A percentile compares a stretch with the other conserved stretches of the same genome.
Conservation (phyloP, 2,113 vertebrate genomes). For the Corythoichthys intestinalis region DNA sequence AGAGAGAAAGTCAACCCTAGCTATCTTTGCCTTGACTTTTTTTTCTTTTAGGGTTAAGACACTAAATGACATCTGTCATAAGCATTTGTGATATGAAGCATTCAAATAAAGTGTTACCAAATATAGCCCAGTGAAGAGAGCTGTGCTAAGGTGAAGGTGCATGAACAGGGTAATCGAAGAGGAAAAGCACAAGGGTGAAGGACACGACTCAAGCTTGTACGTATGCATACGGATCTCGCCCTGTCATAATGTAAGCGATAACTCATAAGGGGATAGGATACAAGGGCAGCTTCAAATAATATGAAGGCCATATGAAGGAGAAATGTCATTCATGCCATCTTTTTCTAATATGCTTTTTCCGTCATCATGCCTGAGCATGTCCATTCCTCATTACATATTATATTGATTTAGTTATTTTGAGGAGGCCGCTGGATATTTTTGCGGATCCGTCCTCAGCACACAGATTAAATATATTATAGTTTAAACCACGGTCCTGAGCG, state of each 20-base stretch:
- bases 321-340: slow-evolving; percentile 24
- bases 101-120: too few species aligned
- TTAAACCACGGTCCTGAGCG: neutral
- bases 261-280: slow-evolving; percentile 18
- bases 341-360: slow-evolving; percentile 2
- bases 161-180: slow-evolving; percentile 1
- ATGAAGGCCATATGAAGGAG: slow-evolving; percentile 26
- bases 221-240: slow-evolving; percentile 5
- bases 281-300: slow-evolving; percentile 17
- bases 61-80: too few species aligned
- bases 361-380: neutral
- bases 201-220: neutral
- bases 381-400: slow-evolving; percentile 11
- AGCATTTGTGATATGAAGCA: too few species aligned
- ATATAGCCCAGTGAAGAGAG: neutral
- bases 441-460: neutral
- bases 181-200: neutral
- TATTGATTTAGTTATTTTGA: slow-evolving; percentile 19
- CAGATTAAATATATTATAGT: slow-evolving; percentile 1
- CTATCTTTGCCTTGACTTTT: too few species aligned
- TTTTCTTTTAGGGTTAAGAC: too few species aligned
- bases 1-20: too few species aligned
- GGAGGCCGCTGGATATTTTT: neutral
- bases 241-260: slow-evolving; percentile 23
- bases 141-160: slow-evolving; percentile 9